Evolutionary conservation across 2,113 vertebrate genomes (phyloP).

Genomic region (Ivindomyrus marchei): DNA sequence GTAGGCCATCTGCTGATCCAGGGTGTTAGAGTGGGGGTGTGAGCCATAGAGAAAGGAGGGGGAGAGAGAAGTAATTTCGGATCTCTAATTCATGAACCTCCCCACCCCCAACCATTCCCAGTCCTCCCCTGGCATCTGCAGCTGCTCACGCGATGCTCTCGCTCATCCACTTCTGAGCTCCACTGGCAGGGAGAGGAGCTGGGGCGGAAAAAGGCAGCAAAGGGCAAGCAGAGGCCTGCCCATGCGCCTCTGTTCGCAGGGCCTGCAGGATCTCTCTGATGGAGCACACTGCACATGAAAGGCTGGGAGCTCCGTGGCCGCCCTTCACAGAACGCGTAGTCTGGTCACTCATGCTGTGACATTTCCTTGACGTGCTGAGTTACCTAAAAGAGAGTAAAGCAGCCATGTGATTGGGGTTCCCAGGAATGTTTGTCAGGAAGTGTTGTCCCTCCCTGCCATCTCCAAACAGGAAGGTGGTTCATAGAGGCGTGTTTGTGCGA

Average conservation of each 20-base stretch:
- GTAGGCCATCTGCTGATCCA: not conserved
- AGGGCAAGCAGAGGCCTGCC: constrained; percentile 62
- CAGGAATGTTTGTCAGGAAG: not conserved
- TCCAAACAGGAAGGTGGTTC: not conserved
- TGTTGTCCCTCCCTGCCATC: not conserved
- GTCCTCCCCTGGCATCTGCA: constrained; percentile 21
- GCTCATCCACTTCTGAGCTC: constrained; percentile 53
- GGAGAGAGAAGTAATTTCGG: constrained; percentile 27
- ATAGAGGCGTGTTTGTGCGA: not conserved
- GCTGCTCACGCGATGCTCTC: constrained; percentile 30
- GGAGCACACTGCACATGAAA: not conserved
- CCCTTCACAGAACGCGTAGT: not conserved
- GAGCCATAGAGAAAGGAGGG: constrained; percentile 39
- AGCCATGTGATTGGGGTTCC: not conserved
- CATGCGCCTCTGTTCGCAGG: not conserved
- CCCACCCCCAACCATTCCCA: constrained; percentile 13
- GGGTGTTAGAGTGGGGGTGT: constrained; percentile 30
- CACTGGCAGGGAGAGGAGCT: not conserved
- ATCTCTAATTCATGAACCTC: not conserved
- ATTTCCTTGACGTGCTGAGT: not conserved
- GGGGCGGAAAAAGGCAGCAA: constrained; percentile 39
- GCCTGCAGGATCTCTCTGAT: not conserved
- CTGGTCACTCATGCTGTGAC: not conserved
- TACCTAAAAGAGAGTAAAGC: not conserved
- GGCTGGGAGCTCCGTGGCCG: not conserved